A percentile compares a stretch with the other conserved stretches of the same genome.
Evolutionary conservation across 2,888 invertebrate species (phyloP).

Genomic region (Tachina lurida): DNA sequence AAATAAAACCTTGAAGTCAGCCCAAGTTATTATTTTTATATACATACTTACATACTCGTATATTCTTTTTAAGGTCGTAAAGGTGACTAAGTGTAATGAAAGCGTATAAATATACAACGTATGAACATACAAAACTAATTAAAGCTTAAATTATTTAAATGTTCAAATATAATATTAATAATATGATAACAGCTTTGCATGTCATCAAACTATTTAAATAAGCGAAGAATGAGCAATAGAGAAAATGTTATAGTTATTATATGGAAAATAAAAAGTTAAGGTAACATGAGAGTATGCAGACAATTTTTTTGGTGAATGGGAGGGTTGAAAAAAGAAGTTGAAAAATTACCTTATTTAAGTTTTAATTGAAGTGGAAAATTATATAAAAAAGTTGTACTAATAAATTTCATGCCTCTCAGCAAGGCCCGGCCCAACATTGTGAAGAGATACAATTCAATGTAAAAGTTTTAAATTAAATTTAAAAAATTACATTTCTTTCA

Average conservation of each 20-base stretch:
- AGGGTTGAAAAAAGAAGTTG: not conserved
- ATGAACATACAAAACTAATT: conserved; percentile 55
- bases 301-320: not conserved
- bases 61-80: too few relatives aligned
- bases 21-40: too few relatives aligned
- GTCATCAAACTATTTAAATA: conserved; percentile 60
- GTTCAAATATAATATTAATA: conserved; percentile 60
- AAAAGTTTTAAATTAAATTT: too few relatives aligned
- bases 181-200: conserved; percentile 58
- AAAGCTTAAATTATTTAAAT: conserved; percentile 66
- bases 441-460: too few relatives aligned
- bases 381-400: not conserved
- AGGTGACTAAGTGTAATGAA: too few relatives aligned
- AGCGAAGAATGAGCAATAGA: too few relatives aligned
- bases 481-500: too few relatives aligned
- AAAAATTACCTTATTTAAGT: conserved; percentile 48
- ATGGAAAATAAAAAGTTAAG: not conserved
- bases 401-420: not conserved
- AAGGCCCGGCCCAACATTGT: too few relatives aligned
- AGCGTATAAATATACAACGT: not conserved
- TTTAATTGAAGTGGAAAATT: conserved; percentile 37
- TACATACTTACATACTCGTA: too few relatives aligned
- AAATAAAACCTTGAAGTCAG: too few relatives aligned
- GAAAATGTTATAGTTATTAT: not conserved
- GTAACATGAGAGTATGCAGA: too few relatives aligned